Base-by-base conservation (phyloP, 1,140 invertebrate genomes). In the Pristionchus pacificus region DNA sequence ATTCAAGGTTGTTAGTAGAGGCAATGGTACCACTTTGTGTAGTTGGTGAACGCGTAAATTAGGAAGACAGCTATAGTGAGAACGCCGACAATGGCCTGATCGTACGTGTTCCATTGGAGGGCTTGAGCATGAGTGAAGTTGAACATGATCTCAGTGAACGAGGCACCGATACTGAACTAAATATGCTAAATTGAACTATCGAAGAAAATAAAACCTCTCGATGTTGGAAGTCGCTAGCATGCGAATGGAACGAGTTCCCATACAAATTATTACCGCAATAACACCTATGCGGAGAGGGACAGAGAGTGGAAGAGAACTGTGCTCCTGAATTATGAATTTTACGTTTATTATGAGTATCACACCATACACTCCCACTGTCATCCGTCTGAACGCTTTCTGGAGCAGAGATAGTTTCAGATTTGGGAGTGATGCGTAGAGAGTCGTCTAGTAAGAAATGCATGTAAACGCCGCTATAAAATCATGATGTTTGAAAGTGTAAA, bases 101-200 rank as follows among this genome's bases (percentile, higher is more conserved):
- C 61, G 28, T 75, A 55, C 2, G 78, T 77, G 38, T 78, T 80
- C 61, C 79, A 77, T 27, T 73, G 27, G 1, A 77, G 66, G 15
- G 76, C 76, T 49, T 77, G 65, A 28, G 24, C 66, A 33, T 79
- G 74, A 55, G 77, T 32, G 33, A 80, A 79, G 31, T 59, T 63
- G 65, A 77, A 77, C 78, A 77, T 80, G 30, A 77, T 60, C 57
- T 80, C 68, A 24, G 78, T 72, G 75, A 64, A 77, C 2, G 76
- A 77, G 2, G 78, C 74, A 19, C 76, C 76, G 29, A 80, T 76
- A 30, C 70, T 70, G 63, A 3, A n/a, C n/a, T n/a, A n/a, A 70
- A 62, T n/a, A 0, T 14, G 13, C 28, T 25, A 19, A 70, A 30
- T 71, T 59, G 60, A 61, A n/a, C n/a, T n/a, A n/a, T n/a, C n/a